phyloP scores from a whole-genome alignment of 92 coral and sea anemone genomes.

The Blastomussa wellsi region DNA sequence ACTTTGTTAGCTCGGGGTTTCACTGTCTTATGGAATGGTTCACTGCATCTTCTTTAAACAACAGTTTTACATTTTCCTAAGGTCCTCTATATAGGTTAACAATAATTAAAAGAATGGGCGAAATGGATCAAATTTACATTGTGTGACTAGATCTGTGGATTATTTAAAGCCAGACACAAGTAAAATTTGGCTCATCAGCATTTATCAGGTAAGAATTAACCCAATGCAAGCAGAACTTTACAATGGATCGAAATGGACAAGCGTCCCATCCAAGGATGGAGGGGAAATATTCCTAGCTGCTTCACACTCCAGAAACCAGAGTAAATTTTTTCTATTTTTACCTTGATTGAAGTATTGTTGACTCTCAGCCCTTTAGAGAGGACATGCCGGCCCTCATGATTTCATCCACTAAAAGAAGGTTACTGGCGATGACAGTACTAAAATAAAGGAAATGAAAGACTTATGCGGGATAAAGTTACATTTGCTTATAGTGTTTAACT shows the following conservation, averaged over 20 bases:
- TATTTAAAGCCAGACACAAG: background rate
- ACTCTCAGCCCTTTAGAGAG: conserved; percentile 78
- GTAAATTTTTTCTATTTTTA: too few relatives aligned
- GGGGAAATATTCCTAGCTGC: too few relatives aligned
- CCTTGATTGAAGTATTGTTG: background rate
- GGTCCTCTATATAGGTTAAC: background rate
- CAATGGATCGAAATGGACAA: too few relatives aligned
- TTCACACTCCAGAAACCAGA: too few relatives aligned
- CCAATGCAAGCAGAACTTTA: too few relatives aligned
- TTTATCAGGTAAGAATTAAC: too few relatives aligned
- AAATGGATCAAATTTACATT: too few relatives aligned
- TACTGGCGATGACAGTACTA: conserved; percentile 97
- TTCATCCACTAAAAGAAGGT: conserved; percentile 95
- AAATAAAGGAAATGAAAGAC: background rate
- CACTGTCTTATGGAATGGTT: background rate
- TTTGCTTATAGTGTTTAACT: background rate
- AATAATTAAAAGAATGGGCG: background rate
- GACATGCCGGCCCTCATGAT: conserved; percentile 99
- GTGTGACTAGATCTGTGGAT: background rate
- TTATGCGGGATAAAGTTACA: background rate
- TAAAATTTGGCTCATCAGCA: too few relatives aligned
- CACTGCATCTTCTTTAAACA: background rate
- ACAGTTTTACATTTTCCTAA: background rate
- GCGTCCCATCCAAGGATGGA: too few relatives aligned
- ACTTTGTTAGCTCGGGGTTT: background rate